phyloP scores from a whole-genome alignment of 2,888 invertebrate genomes.

The Mellilla xanthometata region DNA sequence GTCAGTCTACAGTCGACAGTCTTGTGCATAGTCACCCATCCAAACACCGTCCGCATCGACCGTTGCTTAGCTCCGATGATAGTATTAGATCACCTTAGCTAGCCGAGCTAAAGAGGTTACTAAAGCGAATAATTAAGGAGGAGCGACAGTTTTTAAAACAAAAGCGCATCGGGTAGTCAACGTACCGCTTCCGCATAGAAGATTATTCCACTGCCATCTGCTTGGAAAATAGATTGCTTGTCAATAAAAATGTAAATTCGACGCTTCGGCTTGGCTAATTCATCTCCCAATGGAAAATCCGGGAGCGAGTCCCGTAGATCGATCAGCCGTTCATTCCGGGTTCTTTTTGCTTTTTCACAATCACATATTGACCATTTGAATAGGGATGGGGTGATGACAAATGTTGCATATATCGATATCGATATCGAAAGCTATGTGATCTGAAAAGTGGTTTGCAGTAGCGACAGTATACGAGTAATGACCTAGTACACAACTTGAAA shows the following conservation, averaged over 20 bases:
- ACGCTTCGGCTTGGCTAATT: slow-evolving; percentile 78
- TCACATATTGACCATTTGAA: slow-evolving; percentile 68
- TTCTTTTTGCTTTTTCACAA: slow-evolving; percentile 65
- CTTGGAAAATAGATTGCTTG: slow-evolving; percentile 78
- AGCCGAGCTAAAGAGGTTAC: no score
- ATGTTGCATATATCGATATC: neutral
- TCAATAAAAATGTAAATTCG: slow-evolving; percentile 82
- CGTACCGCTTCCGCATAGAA: slow-evolving; percentile 40
- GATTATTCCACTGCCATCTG: slow-evolving; percentile 66
- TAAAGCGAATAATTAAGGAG: no score
- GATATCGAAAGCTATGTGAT: no score
- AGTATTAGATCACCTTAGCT: no score
- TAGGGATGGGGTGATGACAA: slow-evolving; percentile 1
- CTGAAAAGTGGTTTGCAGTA: no score
- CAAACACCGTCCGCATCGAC: no score
- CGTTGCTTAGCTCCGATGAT: no score
- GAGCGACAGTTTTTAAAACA: neutral
- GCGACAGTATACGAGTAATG: no score
- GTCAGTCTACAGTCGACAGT: no score
- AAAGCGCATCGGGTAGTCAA: neutral
- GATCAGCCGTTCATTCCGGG: slow-evolving; percentile 75
- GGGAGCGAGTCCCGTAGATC: slow-evolving; percentile 76
- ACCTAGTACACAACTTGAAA: no score
- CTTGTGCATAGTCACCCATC: no score
- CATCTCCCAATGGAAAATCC: slow-evolving; percentile 80